Evolutionary conservation across 2,113 vertebrate genomes (phyloP).

Genomic region (Bettongia penicillata): DNA sequence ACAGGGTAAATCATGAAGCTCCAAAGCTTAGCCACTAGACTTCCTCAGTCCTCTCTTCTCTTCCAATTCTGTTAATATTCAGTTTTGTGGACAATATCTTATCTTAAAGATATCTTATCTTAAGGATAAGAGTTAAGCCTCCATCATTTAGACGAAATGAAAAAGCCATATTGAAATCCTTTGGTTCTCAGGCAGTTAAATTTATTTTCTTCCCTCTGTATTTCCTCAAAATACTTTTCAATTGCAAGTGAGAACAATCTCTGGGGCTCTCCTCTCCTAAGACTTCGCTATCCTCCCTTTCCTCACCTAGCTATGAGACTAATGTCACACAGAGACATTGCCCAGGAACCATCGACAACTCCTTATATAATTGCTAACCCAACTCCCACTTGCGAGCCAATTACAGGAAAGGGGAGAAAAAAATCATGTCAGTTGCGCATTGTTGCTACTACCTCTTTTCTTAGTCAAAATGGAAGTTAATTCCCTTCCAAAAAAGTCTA

Average conservation of each 20-base stretch:
- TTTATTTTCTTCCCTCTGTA: not conserved
- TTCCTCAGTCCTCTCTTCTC: not conserved
- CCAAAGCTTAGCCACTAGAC: no score
- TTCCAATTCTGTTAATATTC: not conserved
- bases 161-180: not conserved
- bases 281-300: not conserved
- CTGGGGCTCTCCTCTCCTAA: not conserved
- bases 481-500: slow-evolving; percentile 66
- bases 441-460: slow-evolving; percentile 11
- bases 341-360: slow-evolving; percentile 42
- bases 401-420: slow-evolving; percentile 58
- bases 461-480: slow-evolving; percentile 71
- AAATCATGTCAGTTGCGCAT: slow-evolving; percentile 24
- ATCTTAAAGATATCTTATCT: not conserved
- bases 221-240: not conserved
- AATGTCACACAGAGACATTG: slow-evolving; percentile 36
- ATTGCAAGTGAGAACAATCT: no score
- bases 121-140: not conserved
- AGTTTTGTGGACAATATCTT: not conserved
- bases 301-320: not conserved
- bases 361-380: slow-evolving; percentile 67
- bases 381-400: slow-evolving; percentile 63
- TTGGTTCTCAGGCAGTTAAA: not conserved
- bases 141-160: not conserved
- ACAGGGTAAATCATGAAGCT: not conserved